phyloP scores from a whole-genome alignment of 2,797 vertebrate genomes.

The Acanthurus leucopareius region DNA sequence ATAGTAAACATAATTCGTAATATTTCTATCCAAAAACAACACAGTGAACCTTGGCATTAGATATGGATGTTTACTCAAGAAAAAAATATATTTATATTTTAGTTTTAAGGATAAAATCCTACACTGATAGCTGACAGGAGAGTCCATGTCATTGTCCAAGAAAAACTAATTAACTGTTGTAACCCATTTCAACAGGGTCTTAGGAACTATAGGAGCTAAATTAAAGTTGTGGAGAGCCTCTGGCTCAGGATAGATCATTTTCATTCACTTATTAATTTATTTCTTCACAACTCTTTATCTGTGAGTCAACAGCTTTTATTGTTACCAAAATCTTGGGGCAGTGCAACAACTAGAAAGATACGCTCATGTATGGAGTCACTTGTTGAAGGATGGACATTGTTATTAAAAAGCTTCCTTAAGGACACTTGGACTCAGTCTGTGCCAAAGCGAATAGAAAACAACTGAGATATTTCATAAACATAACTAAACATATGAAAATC shows the following conservation, averaged over 20 bases:
- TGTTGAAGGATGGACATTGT: conserved; percentile 2
- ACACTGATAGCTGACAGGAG: conserved; percentile 38
- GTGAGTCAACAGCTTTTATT: conserved; percentile 30
- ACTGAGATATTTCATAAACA: background rate
- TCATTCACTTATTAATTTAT: conserved; percentile 75
- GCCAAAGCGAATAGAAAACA: conserved; percentile 3
- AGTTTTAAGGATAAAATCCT: conserved; percentile 29
- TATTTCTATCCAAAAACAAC: background rate
- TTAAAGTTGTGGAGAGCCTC: conserved; percentile 74
- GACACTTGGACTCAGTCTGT: background rate
- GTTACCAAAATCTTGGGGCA: conserved; percentile 12
- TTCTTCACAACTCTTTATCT: conserved; percentile 66
- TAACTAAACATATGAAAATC: conserved; percentile 14
- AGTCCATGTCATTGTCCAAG: conserved; percentile 70
- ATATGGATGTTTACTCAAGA: background rate
- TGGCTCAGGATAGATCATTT: conserved; percentile 73
- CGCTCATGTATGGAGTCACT: background rate
- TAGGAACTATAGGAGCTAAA: conserved; percentile 83
- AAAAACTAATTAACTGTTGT: conserved; percentile 87
- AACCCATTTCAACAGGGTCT: conserved; percentile 82
- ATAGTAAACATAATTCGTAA: too few relatives aligned
- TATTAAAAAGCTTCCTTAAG: conserved; percentile 6
- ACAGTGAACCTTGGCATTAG: background rate
- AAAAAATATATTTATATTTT: background rate
- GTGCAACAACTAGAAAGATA: conserved; percentile 16